A percentile compares a stretch with the other conserved stretches of the same genome.
Evolutionary conservation across 2,797 vertebrate species (phyloP).

Genomic region (Pagetopsis macropterus): DNA sequence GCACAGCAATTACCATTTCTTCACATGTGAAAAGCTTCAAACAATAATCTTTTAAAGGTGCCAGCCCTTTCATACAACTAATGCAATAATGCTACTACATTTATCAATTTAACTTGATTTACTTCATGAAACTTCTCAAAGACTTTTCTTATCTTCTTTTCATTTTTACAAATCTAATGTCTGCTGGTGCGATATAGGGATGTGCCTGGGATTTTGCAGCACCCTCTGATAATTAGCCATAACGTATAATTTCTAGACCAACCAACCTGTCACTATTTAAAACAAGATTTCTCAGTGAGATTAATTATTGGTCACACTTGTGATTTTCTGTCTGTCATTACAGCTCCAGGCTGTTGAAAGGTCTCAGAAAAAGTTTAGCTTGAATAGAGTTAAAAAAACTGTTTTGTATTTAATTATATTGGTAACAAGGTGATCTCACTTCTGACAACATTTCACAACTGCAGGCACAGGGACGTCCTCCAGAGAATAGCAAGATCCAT

Average conservation of each 20-base stretch:
- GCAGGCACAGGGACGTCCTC: constrained; percentile 24
- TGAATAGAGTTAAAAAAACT: not conserved
- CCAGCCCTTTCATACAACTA: too few relatives aligned
- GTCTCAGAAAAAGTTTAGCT: not conserved
- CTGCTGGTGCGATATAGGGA: not conserved
- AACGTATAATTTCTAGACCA: constrained; percentile 28
- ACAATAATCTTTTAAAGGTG: too few relatives aligned
- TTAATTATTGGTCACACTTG: constrained; percentile 21
- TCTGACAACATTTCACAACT: constrained; percentile 26
- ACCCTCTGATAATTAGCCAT: constrained; percentile 16
- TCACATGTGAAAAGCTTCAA: too few relatives aligned
- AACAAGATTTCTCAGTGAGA: constrained; percentile 19
- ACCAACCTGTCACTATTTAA: constrained; percentile 24
- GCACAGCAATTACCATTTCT: too few relatives aligned
- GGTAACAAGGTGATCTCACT: constrained; percentile 38
- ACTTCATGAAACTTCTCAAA: too few relatives aligned
- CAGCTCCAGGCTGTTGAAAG: constrained; percentile 21
- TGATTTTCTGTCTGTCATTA: constrained; percentile 35
- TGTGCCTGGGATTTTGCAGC: not conserved
- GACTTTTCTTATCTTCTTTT: too few relatives aligned
- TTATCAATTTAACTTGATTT: too few relatives aligned
- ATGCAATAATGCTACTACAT: too few relatives aligned
- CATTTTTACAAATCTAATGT: too few relatives aligned
- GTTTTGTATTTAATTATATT: constrained; percentile 46
- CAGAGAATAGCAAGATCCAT: constrained; percentile 15